Conservation (phyloP, 1,140 invertebrate genomes). For the Cotesia vestalis region DNA sequence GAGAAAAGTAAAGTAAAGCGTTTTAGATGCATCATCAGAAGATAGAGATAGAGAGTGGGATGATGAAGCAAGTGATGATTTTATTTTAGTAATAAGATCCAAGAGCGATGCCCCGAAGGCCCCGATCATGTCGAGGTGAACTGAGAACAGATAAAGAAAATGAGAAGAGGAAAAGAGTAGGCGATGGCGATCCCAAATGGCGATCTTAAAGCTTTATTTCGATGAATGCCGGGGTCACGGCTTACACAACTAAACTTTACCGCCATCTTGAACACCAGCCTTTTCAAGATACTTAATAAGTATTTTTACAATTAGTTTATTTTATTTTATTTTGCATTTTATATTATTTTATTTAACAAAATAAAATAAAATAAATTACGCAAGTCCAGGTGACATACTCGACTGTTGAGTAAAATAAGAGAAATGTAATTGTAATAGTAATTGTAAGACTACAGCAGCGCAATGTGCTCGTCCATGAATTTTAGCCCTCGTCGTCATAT, state of each 20-base stretch:
- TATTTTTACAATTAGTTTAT: too few species aligned
- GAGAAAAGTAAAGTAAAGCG: neutral
- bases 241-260: conserved; percentile 13
- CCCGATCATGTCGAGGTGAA: conserved; percentile 9
- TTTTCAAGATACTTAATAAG: neutral
- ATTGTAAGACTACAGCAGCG: conserved; percentile 12
- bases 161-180: conserved; percentile 17
- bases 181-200: neutral
- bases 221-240: conserved; percentile 26
- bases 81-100: conserved; percentile 25
- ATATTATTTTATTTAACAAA: too few species aligned
- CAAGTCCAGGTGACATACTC: too few species aligned
- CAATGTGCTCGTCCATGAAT: conserved; percentile 23
- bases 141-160: conserved; percentile 5
- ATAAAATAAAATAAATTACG: too few species aligned
- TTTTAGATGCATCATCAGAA: neutral
- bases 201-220: neutral
- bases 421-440: conserved; percentile 34
- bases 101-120: conserved; percentile 27
- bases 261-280: conserved; percentile 32
- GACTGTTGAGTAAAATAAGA: neutral
- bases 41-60: neutral
- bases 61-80: conserved; percentile 11
- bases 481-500: conserved; percentile 25
- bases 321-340: too few species aligned